These are phyloP conservation scores for Heterodera filipjevi DNA, from an alignment of 2,888 invertebrate genomes.

Conservation along the genomic window DNA sequence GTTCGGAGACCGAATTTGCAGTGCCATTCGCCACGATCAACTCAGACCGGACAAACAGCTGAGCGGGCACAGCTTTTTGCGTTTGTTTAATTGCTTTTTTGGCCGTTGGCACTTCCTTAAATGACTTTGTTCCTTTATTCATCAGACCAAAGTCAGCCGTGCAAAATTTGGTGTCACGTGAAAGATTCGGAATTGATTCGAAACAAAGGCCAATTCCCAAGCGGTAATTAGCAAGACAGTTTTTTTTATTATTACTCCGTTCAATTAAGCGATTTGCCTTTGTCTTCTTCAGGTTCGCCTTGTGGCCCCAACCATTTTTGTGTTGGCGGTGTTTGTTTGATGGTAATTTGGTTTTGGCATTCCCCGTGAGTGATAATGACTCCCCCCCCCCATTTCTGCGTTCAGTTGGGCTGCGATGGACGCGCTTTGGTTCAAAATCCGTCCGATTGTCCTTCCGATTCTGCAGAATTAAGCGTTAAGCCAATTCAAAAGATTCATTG, in stretches of 20 bases:
- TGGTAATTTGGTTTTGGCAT: background rate
- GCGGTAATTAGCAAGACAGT: constrained; percentile 38
- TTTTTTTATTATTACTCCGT: background rate
- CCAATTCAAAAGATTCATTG: constrained; percentile 20
- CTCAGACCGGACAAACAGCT: constrained; percentile 60
- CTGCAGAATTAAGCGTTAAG: background rate
- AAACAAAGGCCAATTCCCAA: constrained; percentile 65
- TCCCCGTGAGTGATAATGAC: background rate
- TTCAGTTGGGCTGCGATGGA: constrained; percentile 46
- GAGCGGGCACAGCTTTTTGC: constrained; percentile 62
- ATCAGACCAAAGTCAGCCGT: constrained; percentile 62
- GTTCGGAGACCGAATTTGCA: constrained; percentile 59
- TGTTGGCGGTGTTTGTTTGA: constrained; percentile 61
- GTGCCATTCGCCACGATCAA: constrained; percentile 53
- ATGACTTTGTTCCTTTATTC: background rate
- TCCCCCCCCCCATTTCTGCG: background rate
- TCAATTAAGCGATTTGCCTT: background rate
- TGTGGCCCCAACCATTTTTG: constrained; percentile 60
- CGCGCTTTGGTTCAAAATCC: constrained; percentile 52
- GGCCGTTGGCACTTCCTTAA: background rate
- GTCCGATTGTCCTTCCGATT: constrained; percentile 50
- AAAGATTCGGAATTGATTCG: constrained; percentile 62
- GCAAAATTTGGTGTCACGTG: constrained; percentile 65
- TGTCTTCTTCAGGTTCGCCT: constrained; percentile 61
- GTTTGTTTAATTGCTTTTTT: constrained; percentile 41